Evolutionary conservation across 2,113 vertebrate genomes (phyloP), one percentile per base, ranked within the genome.

Genomic region (Caloenas nicobarica): DNA sequence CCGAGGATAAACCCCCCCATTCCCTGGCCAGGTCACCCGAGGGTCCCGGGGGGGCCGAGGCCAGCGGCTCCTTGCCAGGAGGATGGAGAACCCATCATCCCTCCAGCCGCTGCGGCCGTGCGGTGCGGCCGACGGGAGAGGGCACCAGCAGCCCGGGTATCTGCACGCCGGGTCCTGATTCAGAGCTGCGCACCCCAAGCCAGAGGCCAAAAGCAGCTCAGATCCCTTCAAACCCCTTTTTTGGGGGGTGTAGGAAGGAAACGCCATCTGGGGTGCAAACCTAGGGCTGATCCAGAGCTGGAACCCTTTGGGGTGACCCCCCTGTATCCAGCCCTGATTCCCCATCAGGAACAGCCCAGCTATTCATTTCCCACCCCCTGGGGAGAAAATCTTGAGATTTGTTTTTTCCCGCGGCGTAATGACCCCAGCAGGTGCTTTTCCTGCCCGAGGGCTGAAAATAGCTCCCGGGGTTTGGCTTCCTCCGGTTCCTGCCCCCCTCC

Each of bases 381-480:
- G 81, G 86, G 87, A 79, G 62, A 72, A 87, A 80, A 69, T 31
- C 44, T 56, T 8, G 26, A 48, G 18, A 65, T 92, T 92, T 95
- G 91, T 95, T 94, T 95, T 94, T 92, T 91, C 89, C 86, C 81
- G 57, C 25, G 1, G 83, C 1, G 53, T 94, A 87, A 95, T 90
- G 95, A 93, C 68, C 88, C 68, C 68, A 93, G 66, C 87, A 96
- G 91, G 94, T 96, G 91, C 34, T 82, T 93, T 97, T 96, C 95
- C 96, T 96, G 91, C 53, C 36, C 11, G 1, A 34, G 4, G 14
- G 40, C 44, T 22, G 25, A 93, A 91, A 97, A 96, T 85, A 96
- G 9, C 74, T 89, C 51, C 58, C 33, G 25, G 89, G 88, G 91
- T 50, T 93, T 94, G 94, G 85, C 88, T 97, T 82, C 93, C 96